Percentiles rank a stretch among this genome's conserved stretches.
Conservation (phyloP, 2,113 vertebrate genomes). For the Chamaea fasciata region DNA sequence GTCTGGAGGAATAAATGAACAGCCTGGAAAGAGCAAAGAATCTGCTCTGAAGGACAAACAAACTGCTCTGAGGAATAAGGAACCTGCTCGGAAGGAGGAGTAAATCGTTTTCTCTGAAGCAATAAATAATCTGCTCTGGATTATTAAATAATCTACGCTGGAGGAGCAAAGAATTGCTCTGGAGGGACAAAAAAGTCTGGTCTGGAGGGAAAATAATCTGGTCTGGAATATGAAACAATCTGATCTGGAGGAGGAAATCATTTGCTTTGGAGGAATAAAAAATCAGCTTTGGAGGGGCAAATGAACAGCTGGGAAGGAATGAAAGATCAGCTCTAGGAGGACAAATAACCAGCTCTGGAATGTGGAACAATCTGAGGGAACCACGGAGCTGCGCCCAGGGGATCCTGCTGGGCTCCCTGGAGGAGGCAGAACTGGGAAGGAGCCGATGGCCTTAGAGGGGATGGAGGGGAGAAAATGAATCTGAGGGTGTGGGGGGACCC, state of each 20-base stretch:
- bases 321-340: no score
- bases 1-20: neutral
- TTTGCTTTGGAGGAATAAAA: neutral
- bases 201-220: neutral
- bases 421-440: neutral
- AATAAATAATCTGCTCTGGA: neutral
- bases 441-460: fast-evolving
- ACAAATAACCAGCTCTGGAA: neutral
- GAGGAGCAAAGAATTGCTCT: neutral
- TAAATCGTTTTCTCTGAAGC: neutral
- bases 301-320: neutral
- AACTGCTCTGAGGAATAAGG: neutral
- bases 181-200: neutral
- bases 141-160: fast-evolving
- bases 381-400: neutral
- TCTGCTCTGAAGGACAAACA: neutral
- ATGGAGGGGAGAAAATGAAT: neutral
- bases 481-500: neutral
- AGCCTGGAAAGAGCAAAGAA: neutral
- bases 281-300: neutral
- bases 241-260: neutral
- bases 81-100: neutral
- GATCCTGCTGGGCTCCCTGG: neutral
- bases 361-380: neutral
- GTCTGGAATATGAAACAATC: neutral